Evolutionary conservation across 2,888 invertebrate species (phyloP).

Genomic region (Acleris emargana): DNA sequence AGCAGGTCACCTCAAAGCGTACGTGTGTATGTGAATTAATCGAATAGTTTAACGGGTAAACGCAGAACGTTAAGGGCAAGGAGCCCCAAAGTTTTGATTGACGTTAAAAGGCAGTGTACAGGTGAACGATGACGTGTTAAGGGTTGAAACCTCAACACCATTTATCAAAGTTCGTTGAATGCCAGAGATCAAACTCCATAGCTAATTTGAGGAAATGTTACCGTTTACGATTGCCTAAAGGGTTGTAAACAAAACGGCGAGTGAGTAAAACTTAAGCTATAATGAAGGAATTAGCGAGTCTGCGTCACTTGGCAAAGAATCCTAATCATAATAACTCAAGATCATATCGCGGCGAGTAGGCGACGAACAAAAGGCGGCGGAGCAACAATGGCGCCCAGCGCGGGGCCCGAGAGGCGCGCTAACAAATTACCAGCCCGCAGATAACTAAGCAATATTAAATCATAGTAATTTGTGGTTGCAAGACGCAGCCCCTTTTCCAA

Average conservation of each 20-base stretch:
- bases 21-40: conserved; percentile 62
- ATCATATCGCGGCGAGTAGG: conserved; percentile 76
- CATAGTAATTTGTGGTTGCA: conserved; percentile 82
- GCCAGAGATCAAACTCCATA: background rate
- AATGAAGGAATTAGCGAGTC: conserved; percentile 77
- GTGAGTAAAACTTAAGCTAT: conserved; percentile 54
- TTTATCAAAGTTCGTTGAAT: conserved; percentile 21
- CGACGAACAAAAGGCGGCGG: conserved; percentile 80
- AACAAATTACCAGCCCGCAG: conserved; percentile 81
- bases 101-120: conserved; percentile 27
- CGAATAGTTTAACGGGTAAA: conserved; percentile 52
- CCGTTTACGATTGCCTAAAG: conserved; percentile 1
- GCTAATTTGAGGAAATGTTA: conserved; percentile 8
- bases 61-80: conserved; percentile 51
- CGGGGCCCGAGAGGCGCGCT: conserved; percentile 70
- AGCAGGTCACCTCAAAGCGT: conserved; percentile 61
- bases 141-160: conserved; percentile 9
- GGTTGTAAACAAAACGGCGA: conserved; percentile 22
- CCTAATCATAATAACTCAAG: conserved; percentile 84
- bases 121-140: conserved; percentile 25
- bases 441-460: conserved; percentile 84
- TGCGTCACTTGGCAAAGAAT: conserved; percentile 81
- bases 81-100: conserved; percentile 36
- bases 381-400: conserved; percentile 79
- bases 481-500: conserved; percentile 69